A percentile compares a stretch with the other conserved stretches of the same genome.
Conservation (phyloP, 2,888 invertebrate genomes). For the Napeogenes inachia region DNA sequence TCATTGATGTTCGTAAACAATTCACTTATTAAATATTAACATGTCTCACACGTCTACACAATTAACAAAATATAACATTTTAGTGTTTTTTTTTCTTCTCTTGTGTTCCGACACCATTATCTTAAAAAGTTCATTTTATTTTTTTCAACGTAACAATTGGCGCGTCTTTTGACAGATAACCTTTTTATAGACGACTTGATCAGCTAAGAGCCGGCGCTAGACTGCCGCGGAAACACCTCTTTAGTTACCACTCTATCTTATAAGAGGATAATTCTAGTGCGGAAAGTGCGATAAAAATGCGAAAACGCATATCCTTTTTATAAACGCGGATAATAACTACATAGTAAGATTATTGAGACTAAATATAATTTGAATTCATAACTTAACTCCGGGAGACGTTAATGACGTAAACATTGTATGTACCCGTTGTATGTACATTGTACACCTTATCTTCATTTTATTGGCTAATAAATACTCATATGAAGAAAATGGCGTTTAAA, state of each 20-base stretch:
- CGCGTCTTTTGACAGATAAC: constrained; percentile 19
- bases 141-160: constrained; percentile 3
- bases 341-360: no score
- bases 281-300: neutral
- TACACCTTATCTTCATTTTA: no score
- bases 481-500: no score
- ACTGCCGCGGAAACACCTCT: constrained; percentile 25
- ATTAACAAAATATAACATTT: constrained; percentile 1
- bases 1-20: constrained; percentile 52
- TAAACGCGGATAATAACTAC: neutral
- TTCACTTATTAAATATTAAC: constrained; percentile 7
- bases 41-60: constrained; percentile 2
- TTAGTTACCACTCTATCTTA: constrained; percentile 19
- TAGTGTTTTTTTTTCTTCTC: constrained; percentile 4
- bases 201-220: constrained; percentile 24
- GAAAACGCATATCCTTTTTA: constrained; percentile 5
- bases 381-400: no score
- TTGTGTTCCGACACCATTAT: neutral
- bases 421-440: no score
- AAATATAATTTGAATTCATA: no score
- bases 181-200: constrained; percentile 23
- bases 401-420: no score
- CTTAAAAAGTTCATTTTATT: neutral
- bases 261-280: constrained; percentile 13
- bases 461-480: no score